These are phyloP conservation scores for Drepanosiphum platanoidis DNA, from an alignment of 2,888 invertebrate species.

Conservation along the genomic window DNA sequence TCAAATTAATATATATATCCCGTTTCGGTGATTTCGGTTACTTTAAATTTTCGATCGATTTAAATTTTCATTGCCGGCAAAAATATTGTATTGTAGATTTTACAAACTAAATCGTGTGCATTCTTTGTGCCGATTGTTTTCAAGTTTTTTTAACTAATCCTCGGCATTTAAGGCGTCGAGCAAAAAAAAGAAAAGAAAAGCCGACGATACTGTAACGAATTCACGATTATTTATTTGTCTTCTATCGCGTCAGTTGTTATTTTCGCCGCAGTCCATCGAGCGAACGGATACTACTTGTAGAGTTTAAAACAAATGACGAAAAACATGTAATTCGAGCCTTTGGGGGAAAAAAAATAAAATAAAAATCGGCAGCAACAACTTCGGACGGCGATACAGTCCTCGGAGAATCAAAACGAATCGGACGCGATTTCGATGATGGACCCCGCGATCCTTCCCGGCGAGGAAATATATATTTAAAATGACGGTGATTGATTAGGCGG, in stretches of 20 bases:
- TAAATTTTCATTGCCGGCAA: no score
- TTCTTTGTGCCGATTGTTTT: no score
- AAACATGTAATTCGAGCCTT: not conserved
- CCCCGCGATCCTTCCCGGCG: not conserved
- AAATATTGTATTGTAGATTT: no score
- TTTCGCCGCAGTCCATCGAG: no score
- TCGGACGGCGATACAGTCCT: not conserved
- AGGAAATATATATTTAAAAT: slow-evolving; percentile 35
- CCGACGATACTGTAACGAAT: not conserved
- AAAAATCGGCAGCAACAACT: not conserved
- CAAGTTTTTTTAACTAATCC: no score
- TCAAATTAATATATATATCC: no score
- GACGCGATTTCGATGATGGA: not conserved
- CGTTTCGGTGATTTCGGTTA: no score
- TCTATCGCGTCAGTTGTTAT: not conserved
- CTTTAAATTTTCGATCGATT: no score
- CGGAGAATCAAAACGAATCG: slow-evolving; percentile 26
- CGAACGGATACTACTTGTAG: not conserved
- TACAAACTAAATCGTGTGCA: no score
- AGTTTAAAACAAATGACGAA: not conserved
- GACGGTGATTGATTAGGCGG: slow-evolving; percentile 36
- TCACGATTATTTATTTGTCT: not conserved
- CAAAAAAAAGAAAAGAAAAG: no score
- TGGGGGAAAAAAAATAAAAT: not conserved
- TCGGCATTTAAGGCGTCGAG: no score